Evolutionary conservation across 2,888 invertebrate genomes (phyloP).

Genomic region (Amphipyra berbera): DNA sequence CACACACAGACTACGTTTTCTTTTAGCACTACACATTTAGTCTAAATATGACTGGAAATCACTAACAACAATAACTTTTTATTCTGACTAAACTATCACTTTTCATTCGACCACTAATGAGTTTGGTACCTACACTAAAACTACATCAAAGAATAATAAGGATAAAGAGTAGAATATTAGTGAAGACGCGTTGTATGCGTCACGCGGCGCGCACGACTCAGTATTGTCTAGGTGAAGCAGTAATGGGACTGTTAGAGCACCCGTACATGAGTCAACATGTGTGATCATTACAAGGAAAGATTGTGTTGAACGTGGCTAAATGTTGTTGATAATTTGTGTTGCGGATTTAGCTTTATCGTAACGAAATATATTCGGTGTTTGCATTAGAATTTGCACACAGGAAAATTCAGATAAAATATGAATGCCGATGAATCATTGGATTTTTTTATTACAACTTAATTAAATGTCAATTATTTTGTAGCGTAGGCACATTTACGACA

Average conservation of each 20-base stretch:
- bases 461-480: too few species aligned
- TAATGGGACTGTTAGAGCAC: conserved; percentile 31
- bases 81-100: conserved; percentile 14
- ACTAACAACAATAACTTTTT: background rate
- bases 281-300: conserved; percentile 24
- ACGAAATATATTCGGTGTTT: background rate
- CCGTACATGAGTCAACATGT: conserved; percentile 46
- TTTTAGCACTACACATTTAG: conserved; percentile 6
- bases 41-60: conserved; percentile 1
- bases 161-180: conserved; percentile 33
- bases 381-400: background rate
- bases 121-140: conserved; percentile 12
- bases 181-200: conserved; percentile 40
- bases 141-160: conserved; percentile 22
- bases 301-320: background rate
- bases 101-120: conserved; percentile 22
- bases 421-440: too few species aligned
- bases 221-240: conserved; percentile 47
- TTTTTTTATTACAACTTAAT: too few species aligned
- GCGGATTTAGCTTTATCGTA: background rate
- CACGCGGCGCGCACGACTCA: conserved; percentile 43
- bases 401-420: background rate
- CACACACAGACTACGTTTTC: conserved; percentile 18
- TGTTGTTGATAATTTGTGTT: conserved; percentile 5
- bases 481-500: conserved; percentile 3